Evolutionary conservation across 2,888 invertebrate species (phyloP), one percentile per base, ranked within the genome.

Genomic region (Euplagia quadripunctaria): DNA sequence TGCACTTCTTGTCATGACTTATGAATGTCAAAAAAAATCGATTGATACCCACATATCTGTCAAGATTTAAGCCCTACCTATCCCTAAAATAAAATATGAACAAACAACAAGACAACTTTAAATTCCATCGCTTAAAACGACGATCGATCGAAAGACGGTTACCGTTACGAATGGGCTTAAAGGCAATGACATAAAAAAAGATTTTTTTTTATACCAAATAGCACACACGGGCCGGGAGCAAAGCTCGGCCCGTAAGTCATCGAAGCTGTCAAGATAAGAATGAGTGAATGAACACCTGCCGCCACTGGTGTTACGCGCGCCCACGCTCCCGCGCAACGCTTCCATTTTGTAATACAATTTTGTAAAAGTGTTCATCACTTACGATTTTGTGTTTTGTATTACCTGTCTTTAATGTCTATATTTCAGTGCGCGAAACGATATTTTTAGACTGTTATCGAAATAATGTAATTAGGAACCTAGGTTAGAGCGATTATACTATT

Each of bases 251-350:
- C 94, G 94, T 96, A 95, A 94, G 93, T 96, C 95, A 96, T 95
- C 94, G 92, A 91, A 93, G 91, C 94, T 96, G 95, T 94, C 95
- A 93, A 94, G 95, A 95, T 95, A 95, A 95, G 94, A 95, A 94
- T 94, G 94, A 94, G 88, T 93, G 94, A 95, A 94, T 93, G 94
- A 93, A 93, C 95, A 95, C 94, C 94, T 95, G 95, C 94, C 90
- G 93, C 95, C 90, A 94, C 95, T 90, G 92, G 94, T 92, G 92
- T 95, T 96, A 96, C 95, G 94, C 95, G 92, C 93, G 91, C 94
- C 93, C 89, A 93, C 94, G 90, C 94, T 89, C 88, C 89, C 90
- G 87, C 85, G 85, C 85, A 86, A 81, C 82, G 79, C 85, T 83
- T 81, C 81, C 74, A 84, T 84, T 85, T 87, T 87, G 85, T 85